Base-by-base conservation (phyloP, 2,797 vertebrate genomes). In the Eidolon dupreanum region DNA sequence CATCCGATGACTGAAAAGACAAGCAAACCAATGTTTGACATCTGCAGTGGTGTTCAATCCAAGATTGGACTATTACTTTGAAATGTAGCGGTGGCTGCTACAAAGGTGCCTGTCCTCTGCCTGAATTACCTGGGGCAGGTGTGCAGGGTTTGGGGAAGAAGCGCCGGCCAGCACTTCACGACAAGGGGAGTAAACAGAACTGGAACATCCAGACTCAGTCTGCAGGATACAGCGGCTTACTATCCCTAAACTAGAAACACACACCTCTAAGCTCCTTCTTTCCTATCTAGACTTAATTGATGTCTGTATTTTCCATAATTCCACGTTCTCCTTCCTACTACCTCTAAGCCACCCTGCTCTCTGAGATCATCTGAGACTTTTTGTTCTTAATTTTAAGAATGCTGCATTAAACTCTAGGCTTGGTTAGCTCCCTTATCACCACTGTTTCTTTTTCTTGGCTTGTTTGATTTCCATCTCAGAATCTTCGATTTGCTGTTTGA, bases 211-310 rank as follows among this genome's bases (percentile, higher is more conserved):
- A 5, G 31, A 16, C 38, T 46, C 22, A 15, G 20, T 28, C 38
- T 33, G 5, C 1, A 1, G 1, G 13, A 41, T 2, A 3, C 38
- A 9, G 24, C 24, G n/a, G 22, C 33, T 41, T n/a, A 8, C 20
- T 41, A 1, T 17, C 43, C 73, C 51, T 24, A 33, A 13, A 38
- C 49, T 6, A 66, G 12, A 20, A 20, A n/a, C 6, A 33, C 36
- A 31, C n/a, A 8, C 1, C 36, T 17, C 46, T 13, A 15, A 17
- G 1, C 31, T 5, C 6, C 19, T 19, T 19, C 13, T 49, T 38
- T 38, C 38, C 41, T 19, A 3, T 6, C 11, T 19, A 2, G 20
- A 31, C 17, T 49, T 49, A 9, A 38, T 4, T 1, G 4, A 55
- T 13, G n/a, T 51, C 8, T 33, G 2, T n/a, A 20, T 59, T 9